These are phyloP conservation scores for Piscicola geometra DNA, from an alignment of 2,888 invertebrate genomes.

Conservation along the genomic window DNA sequence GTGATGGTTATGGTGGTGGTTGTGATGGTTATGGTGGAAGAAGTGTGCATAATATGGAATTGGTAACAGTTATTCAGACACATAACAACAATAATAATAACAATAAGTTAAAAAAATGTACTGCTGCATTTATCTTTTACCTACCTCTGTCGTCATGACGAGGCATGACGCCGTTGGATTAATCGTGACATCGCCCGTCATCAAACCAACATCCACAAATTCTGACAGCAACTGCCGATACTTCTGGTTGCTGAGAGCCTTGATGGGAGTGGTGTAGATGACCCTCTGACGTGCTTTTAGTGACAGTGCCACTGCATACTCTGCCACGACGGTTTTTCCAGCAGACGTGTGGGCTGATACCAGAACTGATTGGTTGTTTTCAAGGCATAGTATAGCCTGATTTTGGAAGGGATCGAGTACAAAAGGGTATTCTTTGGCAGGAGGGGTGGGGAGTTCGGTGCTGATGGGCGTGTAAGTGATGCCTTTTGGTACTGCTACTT, in stretches of 20 bases:
- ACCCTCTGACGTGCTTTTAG: constrained; percentile 89
- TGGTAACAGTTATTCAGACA: too few species aligned
- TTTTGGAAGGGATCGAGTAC: constrained; percentile 95
- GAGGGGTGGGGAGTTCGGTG: constrained; percentile 55
- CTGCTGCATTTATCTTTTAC: not conserved
- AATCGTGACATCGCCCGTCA: constrained; percentile 98
- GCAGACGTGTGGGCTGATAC: constrained; percentile 99
- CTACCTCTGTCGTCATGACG: constrained; percentile 95
- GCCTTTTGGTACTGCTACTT: constrained; percentile 81
- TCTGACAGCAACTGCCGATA: constrained; percentile 95
- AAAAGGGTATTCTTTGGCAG: constrained; percentile 88
- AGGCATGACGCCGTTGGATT: constrained; percentile 95
- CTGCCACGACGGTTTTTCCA: constrained; percentile 94
- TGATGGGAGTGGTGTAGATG: constrained; percentile 98
- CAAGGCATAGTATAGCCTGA: constrained; percentile 90
- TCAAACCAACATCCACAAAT: constrained; percentile 91
- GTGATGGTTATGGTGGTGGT: too few species aligned
- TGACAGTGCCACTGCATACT: constrained; percentile 94
- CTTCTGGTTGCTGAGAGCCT: constrained; percentile 97
- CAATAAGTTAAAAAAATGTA: not conserved
- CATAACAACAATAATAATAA: too few species aligned
- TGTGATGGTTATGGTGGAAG: too few species aligned
- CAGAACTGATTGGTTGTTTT: constrained; percentile 93
- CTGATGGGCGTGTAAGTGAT: constrained; percentile 68
- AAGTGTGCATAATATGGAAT: too few species aligned